Conservation (phyloP, 2,113 vertebrate species). For the Amia ocellicauda region DNA sequence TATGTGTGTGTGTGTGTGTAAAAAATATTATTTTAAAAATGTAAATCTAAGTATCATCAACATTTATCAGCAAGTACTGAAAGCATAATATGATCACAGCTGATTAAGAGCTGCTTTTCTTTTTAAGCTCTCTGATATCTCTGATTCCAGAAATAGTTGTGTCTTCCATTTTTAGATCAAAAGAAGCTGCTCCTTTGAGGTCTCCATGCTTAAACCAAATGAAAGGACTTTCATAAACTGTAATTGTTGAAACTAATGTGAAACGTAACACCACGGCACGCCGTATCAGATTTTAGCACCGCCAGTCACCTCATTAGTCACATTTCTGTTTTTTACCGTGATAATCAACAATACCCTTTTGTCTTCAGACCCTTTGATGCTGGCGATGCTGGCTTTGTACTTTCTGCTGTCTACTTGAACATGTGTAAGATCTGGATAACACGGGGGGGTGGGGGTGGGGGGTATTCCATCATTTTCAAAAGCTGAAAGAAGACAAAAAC, state of each 20-base stretch:
- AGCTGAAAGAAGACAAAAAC: not conserved
- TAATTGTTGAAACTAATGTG: slow-evolving; percentile 23
- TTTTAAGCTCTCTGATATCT: slow-evolving; percentile 2
- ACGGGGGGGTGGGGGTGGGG: too few relatives aligned
- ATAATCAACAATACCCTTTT: slow-evolving; percentile 47
- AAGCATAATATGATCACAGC: not conserved
- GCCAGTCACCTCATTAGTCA: slow-evolving; percentile 45
- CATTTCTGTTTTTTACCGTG: slow-evolving; percentile 32
- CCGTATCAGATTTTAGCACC: slow-evolving; percentile 38
- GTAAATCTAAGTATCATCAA: not conserved
- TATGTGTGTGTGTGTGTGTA: too few relatives aligned
- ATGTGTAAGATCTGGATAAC: too few relatives aligned
- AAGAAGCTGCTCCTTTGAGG: slow-evolving; percentile 24
- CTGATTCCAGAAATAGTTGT: slow-evolving; percentile 20
- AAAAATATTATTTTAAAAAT: too few relatives aligned
- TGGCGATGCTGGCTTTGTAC: slow-evolving; percentile 33
- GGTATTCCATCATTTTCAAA: not conserved
- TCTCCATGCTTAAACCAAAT: slow-evolving; percentile 17
- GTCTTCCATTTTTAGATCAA: slow-evolving; percentile 17
- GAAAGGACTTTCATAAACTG: slow-evolving; percentile 30
- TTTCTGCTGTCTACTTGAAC: too few relatives aligned
- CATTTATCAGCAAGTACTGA: not conserved
- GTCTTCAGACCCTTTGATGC: slow-evolving; percentile 46
- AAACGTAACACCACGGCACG: slow-evolving; percentile 35
- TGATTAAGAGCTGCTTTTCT: not conserved